These are phyloP conservation scores for Drosophila incognita DNA, from an alignment of 2,888 invertebrate genomes.

Conservation along the genomic window DNA sequence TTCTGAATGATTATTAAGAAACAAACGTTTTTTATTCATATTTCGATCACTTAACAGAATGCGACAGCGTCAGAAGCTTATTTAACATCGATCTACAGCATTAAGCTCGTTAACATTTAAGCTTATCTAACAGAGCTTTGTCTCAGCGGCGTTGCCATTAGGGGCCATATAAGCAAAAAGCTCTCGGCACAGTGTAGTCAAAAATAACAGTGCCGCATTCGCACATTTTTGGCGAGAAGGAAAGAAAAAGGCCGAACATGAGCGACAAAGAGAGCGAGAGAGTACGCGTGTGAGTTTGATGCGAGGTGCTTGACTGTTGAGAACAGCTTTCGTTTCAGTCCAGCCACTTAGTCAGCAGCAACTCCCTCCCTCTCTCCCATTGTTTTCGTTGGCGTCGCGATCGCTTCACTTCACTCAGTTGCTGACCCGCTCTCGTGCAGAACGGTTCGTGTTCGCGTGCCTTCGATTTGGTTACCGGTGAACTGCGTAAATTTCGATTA, in stretches of 20 bases:
- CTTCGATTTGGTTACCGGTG: background rate
- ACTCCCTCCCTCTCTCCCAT: slow-evolving; percentile 11
- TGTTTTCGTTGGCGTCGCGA: slow-evolving; percentile 32
- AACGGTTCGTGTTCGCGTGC: slow-evolving; percentile 22
- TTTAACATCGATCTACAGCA: slow-evolving; percentile 30
- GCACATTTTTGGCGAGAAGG: slow-evolving; percentile 8
- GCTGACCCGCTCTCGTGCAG: slow-evolving; percentile 39
- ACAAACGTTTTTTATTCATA: background rate
- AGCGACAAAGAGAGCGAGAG: background rate
- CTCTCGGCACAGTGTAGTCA: slow-evolving; percentile 36
- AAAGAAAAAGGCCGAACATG: background rate
- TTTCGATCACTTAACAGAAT: background rate
- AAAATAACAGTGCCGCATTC: slow-evolving; percentile 13
- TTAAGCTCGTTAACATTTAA: slow-evolving; percentile 8
- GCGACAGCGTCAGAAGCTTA: background rate
- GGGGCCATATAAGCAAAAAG: slow-evolving; percentile 22
- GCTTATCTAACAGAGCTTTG: slow-evolving; percentile 10
- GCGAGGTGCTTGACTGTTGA: slow-evolving; percentile 15
- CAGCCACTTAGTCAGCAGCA: background rate
- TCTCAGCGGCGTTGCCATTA: slow-evolving; percentile 17
- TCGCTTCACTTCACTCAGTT: slow-evolving; percentile 55
- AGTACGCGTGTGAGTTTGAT: slow-evolving; percentile 6
- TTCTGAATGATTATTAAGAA: background rate
- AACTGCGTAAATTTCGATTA: slow-evolving; percentile 12
- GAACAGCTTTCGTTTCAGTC: slow-evolving; percentile 28